Conservation (phyloP, 2,888 invertebrate genomes). For the Pristionchus fissidentatus region DNA sequence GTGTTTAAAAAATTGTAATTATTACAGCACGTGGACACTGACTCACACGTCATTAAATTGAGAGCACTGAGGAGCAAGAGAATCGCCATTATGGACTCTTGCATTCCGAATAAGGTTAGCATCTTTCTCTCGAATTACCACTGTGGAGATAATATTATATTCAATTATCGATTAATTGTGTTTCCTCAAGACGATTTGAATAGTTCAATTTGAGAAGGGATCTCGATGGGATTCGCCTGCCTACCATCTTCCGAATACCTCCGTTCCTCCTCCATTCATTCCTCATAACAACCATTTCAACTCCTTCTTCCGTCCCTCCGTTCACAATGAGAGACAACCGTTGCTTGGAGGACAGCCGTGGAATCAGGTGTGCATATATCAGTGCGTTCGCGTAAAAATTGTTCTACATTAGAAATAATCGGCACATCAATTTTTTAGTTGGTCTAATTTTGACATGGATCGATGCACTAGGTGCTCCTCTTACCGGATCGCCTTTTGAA, state of each 20-base stretch:
- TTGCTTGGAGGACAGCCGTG: background rate
- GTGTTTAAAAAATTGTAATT: background rate
- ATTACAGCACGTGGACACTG: conserved; percentile 4
- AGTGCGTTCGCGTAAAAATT: no score
- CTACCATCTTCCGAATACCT: background rate
- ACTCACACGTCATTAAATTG: background rate
- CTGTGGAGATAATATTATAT: no score
- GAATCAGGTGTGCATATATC: no score
- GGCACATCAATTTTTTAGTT: background rate
- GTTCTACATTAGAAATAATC: no score
- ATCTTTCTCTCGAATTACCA: no score
- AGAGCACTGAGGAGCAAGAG: background rate
- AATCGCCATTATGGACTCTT: conserved; percentile 7
- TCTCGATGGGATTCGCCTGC: conserved; percentile 17
- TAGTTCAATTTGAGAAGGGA: background rate
- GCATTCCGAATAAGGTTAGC: background rate
- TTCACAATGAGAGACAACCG: background rate
- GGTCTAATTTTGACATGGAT: background rate
- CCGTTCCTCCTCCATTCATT: background rate
- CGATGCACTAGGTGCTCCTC: no score
- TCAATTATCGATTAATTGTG: no score
- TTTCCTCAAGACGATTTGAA: background rate
- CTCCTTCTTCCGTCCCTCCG: background rate
- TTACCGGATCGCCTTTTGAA: no score
- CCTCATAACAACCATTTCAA: background rate